phyloP scores from a whole-genome alignment of 2,797 vertebrate species.

The Vireo griseus region DNA sequence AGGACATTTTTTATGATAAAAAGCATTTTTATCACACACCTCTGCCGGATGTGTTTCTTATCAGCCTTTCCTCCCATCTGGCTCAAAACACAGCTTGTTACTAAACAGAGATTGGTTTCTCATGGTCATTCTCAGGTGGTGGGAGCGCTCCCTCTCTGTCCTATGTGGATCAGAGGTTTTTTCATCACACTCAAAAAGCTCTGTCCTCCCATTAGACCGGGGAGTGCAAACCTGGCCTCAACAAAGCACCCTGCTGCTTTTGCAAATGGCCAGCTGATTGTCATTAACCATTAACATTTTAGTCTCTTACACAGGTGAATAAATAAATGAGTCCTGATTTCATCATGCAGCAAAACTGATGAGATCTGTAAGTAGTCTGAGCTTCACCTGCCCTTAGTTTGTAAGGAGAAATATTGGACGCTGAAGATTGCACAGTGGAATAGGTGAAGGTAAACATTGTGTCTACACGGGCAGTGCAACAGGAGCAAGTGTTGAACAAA shows the following conservation, averaged over 20 bases:
- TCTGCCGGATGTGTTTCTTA: not conserved
- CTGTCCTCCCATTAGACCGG: rapidly evolving
- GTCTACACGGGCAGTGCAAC: not conserved
- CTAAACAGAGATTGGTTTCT: not conserved
- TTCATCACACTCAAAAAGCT: not conserved
- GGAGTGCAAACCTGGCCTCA: not conserved
- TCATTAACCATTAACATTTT: not conserved
- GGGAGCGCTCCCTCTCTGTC: rapidly evolving
- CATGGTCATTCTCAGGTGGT: not conserved
- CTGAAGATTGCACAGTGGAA: not conserved
- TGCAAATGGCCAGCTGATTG: not conserved
- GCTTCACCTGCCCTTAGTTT: not conserved
- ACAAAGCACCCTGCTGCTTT: not conserved
- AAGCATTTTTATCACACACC: not conserved
- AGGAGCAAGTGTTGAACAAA: not conserved
- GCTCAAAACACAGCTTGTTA: not conserved
- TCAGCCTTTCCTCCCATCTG: rapidly evolving
- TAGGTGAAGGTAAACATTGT: not conserved
- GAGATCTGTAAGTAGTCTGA: not conserved
- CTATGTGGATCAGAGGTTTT: not conserved
- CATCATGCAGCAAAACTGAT: not conserved
- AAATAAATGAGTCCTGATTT: not conserved
- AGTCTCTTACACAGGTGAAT: not conserved
- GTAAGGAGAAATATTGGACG: not conserved
- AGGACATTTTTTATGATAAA: not conserved